Base-by-base conservation (phyloP, 2,888 invertebrate species). In the Agrenia bidenticulata region DNA sequence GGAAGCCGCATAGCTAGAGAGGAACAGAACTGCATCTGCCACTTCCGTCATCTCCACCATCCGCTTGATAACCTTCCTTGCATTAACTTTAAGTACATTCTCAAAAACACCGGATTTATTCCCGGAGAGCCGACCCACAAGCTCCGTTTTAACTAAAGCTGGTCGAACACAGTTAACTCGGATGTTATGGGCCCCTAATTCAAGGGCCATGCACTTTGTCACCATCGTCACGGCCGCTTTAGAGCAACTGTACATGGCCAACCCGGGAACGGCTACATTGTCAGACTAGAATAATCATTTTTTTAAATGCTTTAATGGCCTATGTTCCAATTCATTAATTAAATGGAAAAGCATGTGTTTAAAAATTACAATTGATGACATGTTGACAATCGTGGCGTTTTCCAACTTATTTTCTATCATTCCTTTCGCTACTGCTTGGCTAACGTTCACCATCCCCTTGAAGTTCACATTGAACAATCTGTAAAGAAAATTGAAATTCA, bases 381-480 rank as follows among this genome's bases (percentile, higher is more conserved):
- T 57, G 24, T 67, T 67, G 13, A 61, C 57, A 41, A 67, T 64
- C 0, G 67, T 67, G 1, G 57, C 67, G 19, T 53, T 57, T 15
- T 61, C 59, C n/a, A 67, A 19, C 27, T 61, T 57, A 24, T 61
- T 56, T 2, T 61, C 64, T 41, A 67, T 67, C 61, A 64, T 64
- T 17, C 17, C 39, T 17, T 51, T 42, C 17, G 67, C 64, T 15
- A 67, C 49, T 0, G 45, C 50, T 32, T 54, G 54, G 37, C 61
- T 67, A 1, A 67, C 61, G 26, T 67, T 67, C 1, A 67, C 21
- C 55, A 59, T 50, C 7, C 64, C 57, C 54, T 67, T 67, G 42
- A 67, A 64, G 27, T 67, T 67, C 17, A 67, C n/a, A 19, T 56
- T 49, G 21, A 67, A 67, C 9, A 64, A 53, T 41, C 67, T 67